A percentile compares a stretch with the other conserved stretches of the same genome.
Evolutionary conservation across 1,140 invertebrate genomes (phyloP).

Genomic region (Neodiprion fabricii): DNA sequence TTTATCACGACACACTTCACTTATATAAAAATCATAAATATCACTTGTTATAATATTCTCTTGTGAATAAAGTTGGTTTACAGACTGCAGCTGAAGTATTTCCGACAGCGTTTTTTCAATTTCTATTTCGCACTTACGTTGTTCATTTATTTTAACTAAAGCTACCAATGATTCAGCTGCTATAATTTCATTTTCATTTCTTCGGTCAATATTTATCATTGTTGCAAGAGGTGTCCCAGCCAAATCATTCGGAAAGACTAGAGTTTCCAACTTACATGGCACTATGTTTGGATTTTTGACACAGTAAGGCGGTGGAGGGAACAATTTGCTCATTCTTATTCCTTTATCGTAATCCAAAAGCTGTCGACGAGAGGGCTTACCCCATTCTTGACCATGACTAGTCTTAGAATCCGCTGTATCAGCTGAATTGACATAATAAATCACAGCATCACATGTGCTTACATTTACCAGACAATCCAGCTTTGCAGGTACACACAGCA

Average conservation of each 20-base stretch:
- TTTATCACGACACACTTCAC: constrained; percentile 19
- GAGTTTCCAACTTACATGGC: not conserved
- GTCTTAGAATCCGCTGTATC: constrained; percentile 22
- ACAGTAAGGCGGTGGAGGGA: not conserved
- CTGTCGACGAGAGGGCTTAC: constrained; percentile 23
- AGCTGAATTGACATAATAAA: constrained; percentile 23
- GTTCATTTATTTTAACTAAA: not conserved
- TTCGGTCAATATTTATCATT: constrained; percentile 19
- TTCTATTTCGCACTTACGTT: not conserved
- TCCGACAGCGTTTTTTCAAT: constrained; percentile 18
- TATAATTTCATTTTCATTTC: constrained; percentile 17
- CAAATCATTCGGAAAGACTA: not conserved
- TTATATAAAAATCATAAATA: constrained; percentile 8
- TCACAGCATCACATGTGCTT: constrained; percentile 26
- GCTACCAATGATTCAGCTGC: constrained; percentile 17
- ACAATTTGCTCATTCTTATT: constrained; percentile 10
- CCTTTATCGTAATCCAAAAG: constrained; percentile 24
- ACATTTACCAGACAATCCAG: constrained; percentile 20
- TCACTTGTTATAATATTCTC: constrained; percentile 6
- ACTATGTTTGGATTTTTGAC: not conserved
- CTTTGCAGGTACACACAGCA: constrained; percentile 23
- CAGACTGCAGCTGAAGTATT: constrained; percentile 17
- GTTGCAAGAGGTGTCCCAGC: constrained; percentile 1
- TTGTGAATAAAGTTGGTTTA: constrained; percentile 1
- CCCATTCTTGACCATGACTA: constrained; percentile 24